Percentiles rank a stretch among this genome's conserved stretches.
Evolutionary conservation across 2,888 invertebrate species (phyloP).

Genomic region (Drosophila eohydei): DNA sequence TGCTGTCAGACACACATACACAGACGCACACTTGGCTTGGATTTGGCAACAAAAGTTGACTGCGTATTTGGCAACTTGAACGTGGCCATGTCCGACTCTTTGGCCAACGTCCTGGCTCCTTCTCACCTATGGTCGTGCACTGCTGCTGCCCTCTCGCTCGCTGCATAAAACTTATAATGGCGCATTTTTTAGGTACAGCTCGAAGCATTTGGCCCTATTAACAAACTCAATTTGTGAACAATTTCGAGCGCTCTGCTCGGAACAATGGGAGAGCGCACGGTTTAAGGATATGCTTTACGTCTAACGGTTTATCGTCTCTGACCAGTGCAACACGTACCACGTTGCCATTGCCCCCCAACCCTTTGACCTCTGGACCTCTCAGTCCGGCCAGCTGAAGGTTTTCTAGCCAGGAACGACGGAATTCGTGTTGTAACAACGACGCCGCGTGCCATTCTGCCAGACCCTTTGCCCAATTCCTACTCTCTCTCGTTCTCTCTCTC

Average conservation of each 20-base stretch:
- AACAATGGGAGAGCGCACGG: slow-evolving; percentile 42
- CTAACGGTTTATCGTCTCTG: slow-evolving; percentile 63
- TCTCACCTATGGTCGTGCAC: not conserved
- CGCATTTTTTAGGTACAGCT: slow-evolving; percentile 47
- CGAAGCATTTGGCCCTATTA: slow-evolving; percentile 60
- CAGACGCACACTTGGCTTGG: slow-evolving; percentile 9
- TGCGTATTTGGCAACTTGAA: slow-evolving; percentile 52
- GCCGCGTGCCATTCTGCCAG: slow-evolving; percentile 16
- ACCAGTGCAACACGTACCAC: slow-evolving; percentile 67
- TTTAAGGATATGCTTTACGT: slow-evolving; percentile 63
- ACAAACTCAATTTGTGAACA: slow-evolving; percentile 70
- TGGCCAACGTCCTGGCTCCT: not conserved
- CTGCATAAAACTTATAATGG: slow-evolving; percentile 44
- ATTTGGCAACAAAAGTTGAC: slow-evolving; percentile 49
- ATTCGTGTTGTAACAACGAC: slow-evolving; percentile 31
- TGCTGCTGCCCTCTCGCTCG: not conserved
- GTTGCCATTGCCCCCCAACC: not conserved
- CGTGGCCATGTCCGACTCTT: slow-evolving; percentile 24
- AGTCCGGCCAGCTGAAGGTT: slow-evolving; percentile 9
- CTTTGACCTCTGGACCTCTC: not conserved
- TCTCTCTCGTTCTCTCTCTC: not conserved
- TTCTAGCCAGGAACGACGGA: slow-evolving; percentile 12
- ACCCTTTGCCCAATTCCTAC: slow-evolving; percentile 11
- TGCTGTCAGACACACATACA: slow-evolving; percentile 25
- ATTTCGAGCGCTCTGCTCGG: slow-evolving; percentile 46